Percentiles rank a stretch among this genome's conserved stretches.
Evolutionary conservation across 2,113 vertebrate genomes (phyloP).

Genomic region (Phyllopteryx taeniolatus): DNA sequence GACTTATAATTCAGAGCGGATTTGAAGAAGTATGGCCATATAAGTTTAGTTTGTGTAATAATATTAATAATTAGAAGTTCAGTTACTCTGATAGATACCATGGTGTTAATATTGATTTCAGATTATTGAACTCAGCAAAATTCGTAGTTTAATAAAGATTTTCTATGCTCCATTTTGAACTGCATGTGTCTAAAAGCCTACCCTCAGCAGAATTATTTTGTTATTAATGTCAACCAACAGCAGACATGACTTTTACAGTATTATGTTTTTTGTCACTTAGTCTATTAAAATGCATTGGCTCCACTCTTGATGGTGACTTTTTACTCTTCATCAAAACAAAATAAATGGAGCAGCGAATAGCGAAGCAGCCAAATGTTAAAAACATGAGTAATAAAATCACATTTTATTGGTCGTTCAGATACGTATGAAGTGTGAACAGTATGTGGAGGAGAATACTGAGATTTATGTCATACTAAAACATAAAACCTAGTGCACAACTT

Average conservation of each 20-base stretch:
- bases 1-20: too few relatives aligned
- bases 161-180: neutral
- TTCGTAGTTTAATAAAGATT: neutral
- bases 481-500: too few relatives aligned
- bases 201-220: neutral
- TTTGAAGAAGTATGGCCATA: too few relatives aligned
- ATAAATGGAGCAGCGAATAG: constrained; percentile 6
- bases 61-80: too few relatives aligned
- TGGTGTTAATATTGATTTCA: too few relatives aligned
- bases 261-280: neutral
- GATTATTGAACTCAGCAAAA: neutral
- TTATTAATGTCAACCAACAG: neutral
- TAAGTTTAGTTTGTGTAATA: too few relatives aligned
- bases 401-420: neutral
- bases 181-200: neutral
- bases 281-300: neutral
- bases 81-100: too few relatives aligned
- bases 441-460: neutral
- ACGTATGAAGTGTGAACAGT: neutral
- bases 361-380: neutral
- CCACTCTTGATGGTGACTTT: constrained; percentile 1
- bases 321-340: constrained; percentile 2
- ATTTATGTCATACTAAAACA: neutral
- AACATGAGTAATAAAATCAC: constrained; percentile 2
- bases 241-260: neutral